Percentiles rank a stretch among this genome's conserved stretches.
Evolutionary conservation across 2,888 invertebrate genomes (phyloP).

Genomic region (Hybos culiciformis): DNA sequence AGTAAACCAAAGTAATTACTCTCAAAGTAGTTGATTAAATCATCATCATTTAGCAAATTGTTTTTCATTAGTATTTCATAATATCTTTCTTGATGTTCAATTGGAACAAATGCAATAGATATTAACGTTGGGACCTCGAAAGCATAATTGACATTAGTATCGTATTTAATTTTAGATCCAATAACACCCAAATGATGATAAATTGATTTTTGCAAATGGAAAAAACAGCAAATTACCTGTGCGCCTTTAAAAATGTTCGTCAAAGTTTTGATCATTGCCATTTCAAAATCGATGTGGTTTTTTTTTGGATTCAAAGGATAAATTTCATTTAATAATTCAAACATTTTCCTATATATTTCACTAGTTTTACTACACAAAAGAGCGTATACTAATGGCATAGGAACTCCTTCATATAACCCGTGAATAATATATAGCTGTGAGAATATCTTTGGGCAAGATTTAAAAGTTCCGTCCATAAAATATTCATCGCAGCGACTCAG

Average conservation of each 20-base stretch:
- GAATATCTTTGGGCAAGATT: neutral
- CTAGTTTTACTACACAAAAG: constrained; percentile 1
- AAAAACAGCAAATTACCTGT: neutral
- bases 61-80: neutral
- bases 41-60: neutral
- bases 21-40: neutral
- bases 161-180: constrained; percentile 1
- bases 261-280: constrained; percentile 1
- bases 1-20: neutral
- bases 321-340: neutral
- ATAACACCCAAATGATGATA: neutral
- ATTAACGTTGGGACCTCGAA: neutral
- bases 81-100: neutral
- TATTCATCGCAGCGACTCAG: neutral
- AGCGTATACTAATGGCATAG: neutral
- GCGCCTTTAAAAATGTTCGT: neutral
- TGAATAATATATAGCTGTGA: constrained; percentile 1
- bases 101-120: neutral
- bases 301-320: neutral
- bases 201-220: neutral
- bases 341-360: neutral
- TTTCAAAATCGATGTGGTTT: neutral
- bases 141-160: neutral
- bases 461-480: constrained; percentile 1
- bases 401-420: constrained; percentile 1